A percentile compares a stretch with the other conserved stretches of the same genome.
phyloP scores from a whole-genome alignment of 2,888 invertebrate genomes.

The Bombylius major region DNA sequence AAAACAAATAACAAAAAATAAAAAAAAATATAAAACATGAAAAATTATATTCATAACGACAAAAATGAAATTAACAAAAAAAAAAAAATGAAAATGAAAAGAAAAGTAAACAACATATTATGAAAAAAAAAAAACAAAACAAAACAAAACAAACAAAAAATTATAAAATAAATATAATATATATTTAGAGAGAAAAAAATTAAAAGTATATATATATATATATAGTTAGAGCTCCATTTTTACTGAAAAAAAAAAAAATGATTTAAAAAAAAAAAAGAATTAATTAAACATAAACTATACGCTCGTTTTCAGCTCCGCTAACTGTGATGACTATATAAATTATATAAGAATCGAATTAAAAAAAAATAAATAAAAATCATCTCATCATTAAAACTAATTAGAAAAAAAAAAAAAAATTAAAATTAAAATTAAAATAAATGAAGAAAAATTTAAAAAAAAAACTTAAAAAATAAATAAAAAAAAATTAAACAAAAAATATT shows the following conservation, averaged over 20 bases:
- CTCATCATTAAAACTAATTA: slow-evolving; percentile 15
- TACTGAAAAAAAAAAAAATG: slow-evolving; percentile 8
- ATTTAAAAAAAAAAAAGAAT: slow-evolving; percentile 12
- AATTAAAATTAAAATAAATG: background rate
- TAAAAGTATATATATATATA: background rate
- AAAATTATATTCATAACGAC: background rate
- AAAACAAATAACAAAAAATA: background rate
- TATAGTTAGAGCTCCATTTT: slow-evolving; percentile 7
- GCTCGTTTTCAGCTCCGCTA: slow-evolving; percentile 35
- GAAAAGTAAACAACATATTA: background rate
- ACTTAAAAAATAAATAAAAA: slow-evolving; percentile 11
- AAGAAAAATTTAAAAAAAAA: slow-evolving; percentile 4
- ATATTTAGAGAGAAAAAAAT: background rate
- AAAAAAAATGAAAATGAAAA: background rate
- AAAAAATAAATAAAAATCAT: slow-evolving; percentile 18
- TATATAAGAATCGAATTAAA: slow-evolving; percentile 33
- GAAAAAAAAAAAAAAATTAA: slow-evolving; percentile 17
- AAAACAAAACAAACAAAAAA: slow-evolving; percentile 3
- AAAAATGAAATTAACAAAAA: background rate
- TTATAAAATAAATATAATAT: background rate
- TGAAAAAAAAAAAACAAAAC: slow-evolving; percentile 1
- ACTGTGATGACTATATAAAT: slow-evolving; percentile 36
- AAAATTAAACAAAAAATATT: slow-evolving; percentile 12
- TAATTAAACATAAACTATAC: background rate
- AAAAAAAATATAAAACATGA: background rate